Percentiles rank a stretch among this genome's conserved stretches.
These are phyloP conservation scores for Oreochromis spilurus DNA, from an alignment of 2,113 vertebrate species.

Conservation along the genomic window DNA sequence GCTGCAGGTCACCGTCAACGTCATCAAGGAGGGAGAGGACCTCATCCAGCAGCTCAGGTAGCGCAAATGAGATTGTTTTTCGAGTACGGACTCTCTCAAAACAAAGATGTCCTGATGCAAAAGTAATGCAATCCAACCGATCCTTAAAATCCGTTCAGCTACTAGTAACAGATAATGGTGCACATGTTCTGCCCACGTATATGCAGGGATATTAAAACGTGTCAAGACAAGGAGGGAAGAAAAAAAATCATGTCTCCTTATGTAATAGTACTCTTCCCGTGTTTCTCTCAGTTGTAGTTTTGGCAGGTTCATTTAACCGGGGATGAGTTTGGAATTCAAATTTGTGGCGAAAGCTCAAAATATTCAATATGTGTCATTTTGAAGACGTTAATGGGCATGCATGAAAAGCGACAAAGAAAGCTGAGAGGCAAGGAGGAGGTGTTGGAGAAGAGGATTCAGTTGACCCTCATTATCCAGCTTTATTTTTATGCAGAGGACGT, in stretches of 20 bases:
- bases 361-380: not conserved
- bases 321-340: not conserved
- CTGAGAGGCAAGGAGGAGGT: not conserved
- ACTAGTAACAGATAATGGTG: not conserved
- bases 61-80: not conserved
- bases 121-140: not conserved
- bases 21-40: slow-evolving; percentile 98
- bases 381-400: not conserved
- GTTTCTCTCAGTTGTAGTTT: not conserved
- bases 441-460: slow-evolving; percentile 18
- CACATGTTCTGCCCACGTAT: not conserved
- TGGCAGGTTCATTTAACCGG: not conserved
- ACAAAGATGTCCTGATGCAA: not conserved
- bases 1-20: slow-evolving; percentile 95
- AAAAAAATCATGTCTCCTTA: not conserved
- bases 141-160: not conserved
- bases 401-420: not conserved
- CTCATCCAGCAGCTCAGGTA: slow-evolving; percentile 98
- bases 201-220: not conserved
- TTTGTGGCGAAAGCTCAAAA: not conserved
- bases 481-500: slow-evolving; percentile 29
- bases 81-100: not conserved
- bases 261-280: not conserved
- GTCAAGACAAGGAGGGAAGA: not conserved
- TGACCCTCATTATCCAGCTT: slow-evolving; percentile 23